Conservation (phyloP, 2,888 invertebrate species). For the Heliconius hortense region DNA sequence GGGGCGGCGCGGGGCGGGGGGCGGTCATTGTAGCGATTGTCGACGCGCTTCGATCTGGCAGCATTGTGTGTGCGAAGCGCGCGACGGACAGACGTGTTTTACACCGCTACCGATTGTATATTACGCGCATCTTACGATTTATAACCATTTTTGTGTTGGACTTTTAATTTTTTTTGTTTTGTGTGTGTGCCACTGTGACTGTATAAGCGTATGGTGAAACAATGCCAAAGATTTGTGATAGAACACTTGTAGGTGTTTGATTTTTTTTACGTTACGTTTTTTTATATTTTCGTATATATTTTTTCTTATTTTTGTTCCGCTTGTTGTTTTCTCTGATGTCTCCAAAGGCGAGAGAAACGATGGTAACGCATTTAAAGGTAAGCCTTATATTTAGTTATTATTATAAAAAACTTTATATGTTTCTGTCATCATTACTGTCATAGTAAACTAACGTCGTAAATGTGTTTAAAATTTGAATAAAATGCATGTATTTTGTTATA, state of each 20-base stretch:
- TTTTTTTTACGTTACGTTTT: slow-evolving; percentile 47
- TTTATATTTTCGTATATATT: slow-evolving; percentile 50
- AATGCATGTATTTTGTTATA: neutral
- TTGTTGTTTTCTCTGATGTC: slow-evolving; percentile 69
- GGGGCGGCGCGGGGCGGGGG: slow-evolving; percentile 9
- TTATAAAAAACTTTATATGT: neutral
- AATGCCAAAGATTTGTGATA: slow-evolving; percentile 76
- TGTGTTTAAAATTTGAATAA: neutral
- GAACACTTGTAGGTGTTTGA: slow-evolving; percentile 65
- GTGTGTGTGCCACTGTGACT: slow-evolving; percentile 61
- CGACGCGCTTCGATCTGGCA: slow-evolving; percentile 78
- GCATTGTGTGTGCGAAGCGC: slow-evolving; percentile 77
- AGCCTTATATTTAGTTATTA: slow-evolving; percentile 27
- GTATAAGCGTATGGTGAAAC: slow-evolving; percentile 52
- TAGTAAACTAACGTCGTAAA: neutral
- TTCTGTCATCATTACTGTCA: neutral
- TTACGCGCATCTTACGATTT: slow-evolving; percentile 65
- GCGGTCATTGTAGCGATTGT: slow-evolving; percentile 81
- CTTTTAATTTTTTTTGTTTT: slow-evolving; percentile 53
- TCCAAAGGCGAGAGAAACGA: slow-evolving; percentile 72
- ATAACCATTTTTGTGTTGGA: slow-evolving; percentile 57
- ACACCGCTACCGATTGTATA: slow-evolving; percentile 55
- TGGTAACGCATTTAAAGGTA: slow-evolving; percentile 76
- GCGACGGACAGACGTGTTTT: slow-evolving; percentile 64
- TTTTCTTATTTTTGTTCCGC: slow-evolving; percentile 53